A percentile compares a stretch with the other conserved stretches of the same genome.
phyloP scores from a whole-genome alignment of 2,888 invertebrate species.

The Rotaria sp. region DNA sequence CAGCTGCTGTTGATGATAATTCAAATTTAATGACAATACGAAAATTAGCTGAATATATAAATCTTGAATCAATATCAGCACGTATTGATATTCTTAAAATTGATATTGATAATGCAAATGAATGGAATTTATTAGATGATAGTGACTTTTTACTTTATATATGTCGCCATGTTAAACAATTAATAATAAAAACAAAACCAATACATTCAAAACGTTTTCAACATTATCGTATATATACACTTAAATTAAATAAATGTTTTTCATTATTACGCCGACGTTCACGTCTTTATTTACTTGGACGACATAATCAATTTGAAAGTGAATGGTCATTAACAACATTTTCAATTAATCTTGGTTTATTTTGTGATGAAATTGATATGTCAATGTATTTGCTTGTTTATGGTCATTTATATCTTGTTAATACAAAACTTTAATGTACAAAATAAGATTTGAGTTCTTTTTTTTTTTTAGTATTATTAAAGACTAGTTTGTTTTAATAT shows the following conservation, averaged over 20 bases:
- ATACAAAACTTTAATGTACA: conserved; percentile 9
- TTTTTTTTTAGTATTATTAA: neutral
- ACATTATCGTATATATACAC: conserved; percentile 25
- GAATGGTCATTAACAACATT: conserved; percentile 22
- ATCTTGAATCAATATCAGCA: neutral
- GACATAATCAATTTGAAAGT: neutral
- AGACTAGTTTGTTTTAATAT: neutral
- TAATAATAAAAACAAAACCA: conserved; percentile 28
- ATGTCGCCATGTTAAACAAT: conserved; percentile 23
- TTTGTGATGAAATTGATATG: conserved; percentile 30
- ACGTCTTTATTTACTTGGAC: conserved; percentile 1
- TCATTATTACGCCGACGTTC: conserved; percentile 19
- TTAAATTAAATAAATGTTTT: conserved; percentile 21
- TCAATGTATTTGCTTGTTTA: conserved; percentile 16
- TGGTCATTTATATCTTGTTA: conserved; percentile 3
- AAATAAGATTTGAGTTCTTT: neutral
- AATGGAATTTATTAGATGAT: conserved; percentile 29
- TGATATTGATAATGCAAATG: conserved; percentile 26
- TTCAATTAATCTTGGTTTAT: neutral
- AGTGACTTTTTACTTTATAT: conserved; percentile 17
- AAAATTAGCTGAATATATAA: neutral
- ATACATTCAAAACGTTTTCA: conserved; percentile 15
- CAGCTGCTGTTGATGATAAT: conserved; percentile 19
- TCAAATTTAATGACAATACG: neutral
- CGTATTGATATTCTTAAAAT: conserved; percentile 3